A percentile compares a stretch with the other conserved stretches of the same genome.
Conservation (phyloP, 1,140 invertebrate genomes). For the Drosophila varians region DNA sequence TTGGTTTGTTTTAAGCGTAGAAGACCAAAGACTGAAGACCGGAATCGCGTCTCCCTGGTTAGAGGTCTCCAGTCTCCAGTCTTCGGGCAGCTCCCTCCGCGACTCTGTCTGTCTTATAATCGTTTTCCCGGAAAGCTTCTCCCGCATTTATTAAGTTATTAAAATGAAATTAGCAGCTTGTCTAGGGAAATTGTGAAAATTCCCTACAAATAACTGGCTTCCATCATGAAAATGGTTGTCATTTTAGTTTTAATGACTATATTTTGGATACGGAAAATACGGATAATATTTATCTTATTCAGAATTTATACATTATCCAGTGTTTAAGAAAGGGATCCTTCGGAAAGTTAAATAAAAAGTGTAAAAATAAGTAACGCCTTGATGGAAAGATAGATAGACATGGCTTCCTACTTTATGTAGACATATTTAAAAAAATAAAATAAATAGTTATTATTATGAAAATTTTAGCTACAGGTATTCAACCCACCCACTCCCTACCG, state of each 20-base stretch:
- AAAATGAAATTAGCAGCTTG: constrained; percentile 63
- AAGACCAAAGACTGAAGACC: constrained; percentile 29
- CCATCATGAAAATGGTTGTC: background rate
- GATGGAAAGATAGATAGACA: no score
- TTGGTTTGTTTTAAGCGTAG: constrained; percentile 29
- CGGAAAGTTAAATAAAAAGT: no score
- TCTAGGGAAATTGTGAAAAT: constrained; percentile 45
- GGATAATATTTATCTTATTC: no score
- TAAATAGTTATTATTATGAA: no score
- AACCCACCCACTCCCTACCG: background rate
- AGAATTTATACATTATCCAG: background rate
- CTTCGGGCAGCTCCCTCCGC: constrained; percentile 8
- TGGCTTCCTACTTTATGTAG: no score
- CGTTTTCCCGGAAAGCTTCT: constrained; percentile 64
- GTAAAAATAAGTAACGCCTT: no score
- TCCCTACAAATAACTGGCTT: constrained; percentile 29
- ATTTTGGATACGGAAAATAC: no score
- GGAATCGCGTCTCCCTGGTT: constrained; percentile 56
- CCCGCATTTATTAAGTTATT: constrained; percentile 75
- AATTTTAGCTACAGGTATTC: no score
- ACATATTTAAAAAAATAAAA: no score
- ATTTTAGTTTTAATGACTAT: background rate
- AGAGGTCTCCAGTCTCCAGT: background rate
- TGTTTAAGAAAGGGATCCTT: no score
- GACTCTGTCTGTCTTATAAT: constrained; percentile 56